Evolutionary conservation across 2,888 invertebrate species (phyloP), one percentile per base, ranked within the genome.

Genomic region (Sphaerophoria taeniata): DNA sequence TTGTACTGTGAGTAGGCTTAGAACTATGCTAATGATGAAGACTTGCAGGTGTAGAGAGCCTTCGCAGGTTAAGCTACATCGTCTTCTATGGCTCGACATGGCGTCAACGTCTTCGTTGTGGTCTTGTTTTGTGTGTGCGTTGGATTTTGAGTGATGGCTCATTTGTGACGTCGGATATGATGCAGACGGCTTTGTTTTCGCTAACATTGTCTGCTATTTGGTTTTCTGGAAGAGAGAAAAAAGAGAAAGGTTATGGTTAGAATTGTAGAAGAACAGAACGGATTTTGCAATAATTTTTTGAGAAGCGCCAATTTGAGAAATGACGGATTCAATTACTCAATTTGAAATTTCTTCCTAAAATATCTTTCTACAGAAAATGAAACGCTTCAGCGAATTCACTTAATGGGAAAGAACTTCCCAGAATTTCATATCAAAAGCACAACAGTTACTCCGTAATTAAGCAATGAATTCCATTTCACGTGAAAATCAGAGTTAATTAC

Each of bases 1-100:
- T 88, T 89, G 88, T 79, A 88, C 87, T 86, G 88, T 88, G 34
- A 86, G 82, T 31, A 86, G 77, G 55, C 80, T 78, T 33, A 85
- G 63, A 63, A 81, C 67, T 85, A 85, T 39, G 49, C 85, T 85
- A 77, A 81, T 49, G 63, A 73, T 9, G 77, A 85, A 73, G 73
- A 85, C 51, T 51, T 69, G 65, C 36, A 71, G 55, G 61, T 69
- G 6, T 39, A 56, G 67, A 4, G 6, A 11, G 75, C 49, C 63
- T 7, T 49, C n/a, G 12, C 49, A 33, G 56, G 33, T 47, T n/a
- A 36, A 39, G 45, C 11, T 39, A 11, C 34, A 75, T 45, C 76
- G 34, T 56, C 80, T 24, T 39, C 72, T 65, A 69, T 79, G 75
- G 72, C 71, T 80, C 31, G 39, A 60, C 79, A 80, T 85, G 70